Conservation (phyloP, 2,113 vertebrate species). For the Ciconia maguari region DNA sequence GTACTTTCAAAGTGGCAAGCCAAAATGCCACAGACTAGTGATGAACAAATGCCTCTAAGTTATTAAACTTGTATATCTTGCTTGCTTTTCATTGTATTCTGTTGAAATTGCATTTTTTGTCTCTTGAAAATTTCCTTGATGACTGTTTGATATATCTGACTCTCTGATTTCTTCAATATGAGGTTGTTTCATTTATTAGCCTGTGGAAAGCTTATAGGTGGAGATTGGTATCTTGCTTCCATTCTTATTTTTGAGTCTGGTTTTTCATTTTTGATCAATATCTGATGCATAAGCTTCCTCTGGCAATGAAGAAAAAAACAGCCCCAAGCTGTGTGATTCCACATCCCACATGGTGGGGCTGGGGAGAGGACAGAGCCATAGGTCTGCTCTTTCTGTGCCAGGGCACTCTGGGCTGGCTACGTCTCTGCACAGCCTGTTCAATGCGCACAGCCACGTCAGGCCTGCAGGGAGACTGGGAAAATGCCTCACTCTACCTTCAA, state of each 20-base stretch:
- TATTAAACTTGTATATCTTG: background rate
- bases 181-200: background rate
- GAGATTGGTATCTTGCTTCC: constrained; percentile 15
- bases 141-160: background rate
- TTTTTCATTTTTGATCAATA: background rate
- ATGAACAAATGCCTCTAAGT: background rate
- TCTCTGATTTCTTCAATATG: background rate
- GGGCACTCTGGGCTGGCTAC: background rate
- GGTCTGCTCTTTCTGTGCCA: background rate
- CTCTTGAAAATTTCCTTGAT: constrained; percentile 29
- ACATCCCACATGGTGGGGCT: background rate
- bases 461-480: background rate
- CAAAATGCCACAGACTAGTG: background rate
- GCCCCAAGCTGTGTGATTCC: background rate
- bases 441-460: background rate
- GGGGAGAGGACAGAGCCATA: background rate
- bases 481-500: background rate
- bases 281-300: background rate
- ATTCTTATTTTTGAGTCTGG: background rate
- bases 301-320: background rate
- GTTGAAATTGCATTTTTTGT: constrained; percentile 5
- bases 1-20: background rate
- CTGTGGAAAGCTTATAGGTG: background rate
- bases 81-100: background rate
- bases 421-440: background rate